Evolutionary conservation across 2,888 invertebrate genomes (phyloP).

Genomic region (Nephrotoma guestfalica): DNA sequence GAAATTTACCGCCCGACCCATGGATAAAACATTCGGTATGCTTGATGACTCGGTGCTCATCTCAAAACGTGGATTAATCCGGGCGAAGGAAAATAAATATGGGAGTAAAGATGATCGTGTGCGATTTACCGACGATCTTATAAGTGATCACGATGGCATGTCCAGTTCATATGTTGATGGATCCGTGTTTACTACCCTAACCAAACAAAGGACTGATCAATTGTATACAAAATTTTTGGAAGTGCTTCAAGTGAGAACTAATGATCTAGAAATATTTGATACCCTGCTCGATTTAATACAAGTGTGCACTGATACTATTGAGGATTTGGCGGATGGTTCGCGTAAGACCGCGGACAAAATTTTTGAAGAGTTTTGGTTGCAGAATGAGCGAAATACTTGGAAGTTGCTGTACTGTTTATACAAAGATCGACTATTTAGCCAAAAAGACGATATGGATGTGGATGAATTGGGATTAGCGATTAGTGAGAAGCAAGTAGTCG

Average conservation of each 20-base stretch:
- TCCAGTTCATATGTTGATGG: neutral
- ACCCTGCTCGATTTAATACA: constrained; percentile 14
- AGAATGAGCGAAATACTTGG: constrained; percentile 82
- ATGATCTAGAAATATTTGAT: constrained; percentile 16
- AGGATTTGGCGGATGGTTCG: constrained; percentile 11
- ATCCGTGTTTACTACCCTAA: neutral
- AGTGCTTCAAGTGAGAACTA: constrained; percentile 24
- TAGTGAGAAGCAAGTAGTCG: constrained; percentile 36
- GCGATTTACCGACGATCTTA: neutral
- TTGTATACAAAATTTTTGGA: constrained; percentile 28
- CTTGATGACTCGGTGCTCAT: neutral
- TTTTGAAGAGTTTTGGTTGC: constrained; percentile 40
- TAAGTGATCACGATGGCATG: neutral
- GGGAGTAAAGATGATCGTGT: neutral
- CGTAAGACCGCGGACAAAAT: constrained; percentile 10
- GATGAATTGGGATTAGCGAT: constrained; percentile 33
- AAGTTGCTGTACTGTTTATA: constrained; percentile 67
- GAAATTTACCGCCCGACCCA: neutral
- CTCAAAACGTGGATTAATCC: constrained; percentile 6
- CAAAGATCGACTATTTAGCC: constrained; percentile 52
- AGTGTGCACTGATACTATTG: constrained; percentile 12
- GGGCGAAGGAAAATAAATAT: neutral
- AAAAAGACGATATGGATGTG: constrained; percentile 26
- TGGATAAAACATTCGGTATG: neutral
- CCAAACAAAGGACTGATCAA: constrained; percentile 22